Percentiles rank a stretch among this genome's conserved stretches.
Evolutionary conservation across 2,113 vertebrate genomes (phyloP).

Genomic region (Pelodiscus sinensis): DNA sequence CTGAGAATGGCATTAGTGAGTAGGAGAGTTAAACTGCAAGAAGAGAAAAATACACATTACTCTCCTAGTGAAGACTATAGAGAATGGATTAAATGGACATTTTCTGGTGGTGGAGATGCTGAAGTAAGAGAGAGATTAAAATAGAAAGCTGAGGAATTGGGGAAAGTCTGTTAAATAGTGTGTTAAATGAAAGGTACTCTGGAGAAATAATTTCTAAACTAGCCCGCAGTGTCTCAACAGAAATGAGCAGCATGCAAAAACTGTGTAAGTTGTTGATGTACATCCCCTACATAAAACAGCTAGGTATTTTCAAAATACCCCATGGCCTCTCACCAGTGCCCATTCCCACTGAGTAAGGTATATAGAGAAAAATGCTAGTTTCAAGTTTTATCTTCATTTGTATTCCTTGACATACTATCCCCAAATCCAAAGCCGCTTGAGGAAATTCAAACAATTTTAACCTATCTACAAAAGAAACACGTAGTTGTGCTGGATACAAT

Average conservation of each 20-base stretch:
- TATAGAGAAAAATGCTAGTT: neutral
- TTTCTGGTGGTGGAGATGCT: neutral
- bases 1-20: neutral
- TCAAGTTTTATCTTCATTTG: constrained; percentile 21
- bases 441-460: constrained; percentile 31
- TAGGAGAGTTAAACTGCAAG: neutral
- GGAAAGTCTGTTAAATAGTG: neutral
- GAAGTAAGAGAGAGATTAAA: neutral
- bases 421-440: neutral
- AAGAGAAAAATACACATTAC: neutral
- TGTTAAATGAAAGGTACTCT: neutral
- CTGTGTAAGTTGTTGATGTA: neutral
- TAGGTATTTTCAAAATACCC: neutral
- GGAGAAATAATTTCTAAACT: neutral
- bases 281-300: neutral
- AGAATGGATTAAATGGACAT: neutral
- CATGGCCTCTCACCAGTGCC: neutral
- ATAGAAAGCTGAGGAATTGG: neutral
- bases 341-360: neutral
- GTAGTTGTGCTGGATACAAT: constrained; percentile 15
- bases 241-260: neutral
- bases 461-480: constrained; percentile 15
- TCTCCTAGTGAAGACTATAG: neutral
- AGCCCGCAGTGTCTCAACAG: neutral
- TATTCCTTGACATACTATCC: neutral